These are phyloP conservation scores for Tholera decimalis DNA, from an alignment of 2,888 invertebrate species.

Conservation along the genomic window DNA sequence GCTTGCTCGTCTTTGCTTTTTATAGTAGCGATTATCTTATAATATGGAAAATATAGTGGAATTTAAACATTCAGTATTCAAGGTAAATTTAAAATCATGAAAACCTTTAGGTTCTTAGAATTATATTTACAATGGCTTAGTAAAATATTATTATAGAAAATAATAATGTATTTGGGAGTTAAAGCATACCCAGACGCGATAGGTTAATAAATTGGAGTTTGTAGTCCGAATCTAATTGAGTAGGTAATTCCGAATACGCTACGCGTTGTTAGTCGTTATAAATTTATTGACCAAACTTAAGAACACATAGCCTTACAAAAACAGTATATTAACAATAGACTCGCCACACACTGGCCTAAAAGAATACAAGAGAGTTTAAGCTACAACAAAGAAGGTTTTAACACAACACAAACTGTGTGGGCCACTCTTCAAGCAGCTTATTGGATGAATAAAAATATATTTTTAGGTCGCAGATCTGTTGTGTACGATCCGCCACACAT, in stretches of 20 bases:
- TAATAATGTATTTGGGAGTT: too few species aligned
- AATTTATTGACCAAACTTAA: too few species aligned
- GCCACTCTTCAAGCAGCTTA: conserved; percentile 61
- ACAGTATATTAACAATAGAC: conserved; percentile 16
- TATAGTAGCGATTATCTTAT: conserved; percentile 33
- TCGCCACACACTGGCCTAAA: conserved; percentile 11
- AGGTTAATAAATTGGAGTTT: background rate
- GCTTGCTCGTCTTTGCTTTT: conserved; percentile 13
- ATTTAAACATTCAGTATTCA: background rate
- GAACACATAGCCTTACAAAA: too few species aligned
- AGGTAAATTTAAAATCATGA: background rate
- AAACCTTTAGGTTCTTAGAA: background rate
- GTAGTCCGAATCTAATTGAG: background rate
- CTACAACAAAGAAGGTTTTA: conserved; percentile 54
- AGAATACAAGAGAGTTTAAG: conserved; percentile 39
- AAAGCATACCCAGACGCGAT: too few species aligned
- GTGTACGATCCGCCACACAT: conserved; percentile 52
- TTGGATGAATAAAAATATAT: conserved; percentile 62
- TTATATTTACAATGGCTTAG: background rate
- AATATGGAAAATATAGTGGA: conserved; percentile 1
- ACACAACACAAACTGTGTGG: conserved; percentile 48
- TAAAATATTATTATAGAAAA: background rate
- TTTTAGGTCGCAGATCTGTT: conserved; percentile 63
- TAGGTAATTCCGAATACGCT: background rate
- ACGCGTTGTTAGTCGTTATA: background rate